Percentiles rank a stretch among this genome's conserved stretches.
phyloP scores from a whole-genome alignment of 2,888 invertebrate genomes.

The Polydrusus tereticollis region DNA sequence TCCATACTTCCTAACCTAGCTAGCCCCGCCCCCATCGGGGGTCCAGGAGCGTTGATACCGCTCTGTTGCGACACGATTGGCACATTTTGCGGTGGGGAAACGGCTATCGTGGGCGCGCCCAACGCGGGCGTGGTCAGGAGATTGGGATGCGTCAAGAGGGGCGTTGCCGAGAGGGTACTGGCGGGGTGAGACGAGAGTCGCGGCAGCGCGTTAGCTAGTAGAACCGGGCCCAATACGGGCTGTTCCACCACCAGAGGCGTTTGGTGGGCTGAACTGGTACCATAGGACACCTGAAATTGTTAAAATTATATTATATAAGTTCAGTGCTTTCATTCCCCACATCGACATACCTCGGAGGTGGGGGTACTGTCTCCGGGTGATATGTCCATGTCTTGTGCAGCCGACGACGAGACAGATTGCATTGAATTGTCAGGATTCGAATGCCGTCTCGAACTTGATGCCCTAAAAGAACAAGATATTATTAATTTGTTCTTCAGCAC shows the following conservation, averaged over 20 bases:
- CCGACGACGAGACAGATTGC: conserved; percentile 48
- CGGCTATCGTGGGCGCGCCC: conserved; percentile 19
- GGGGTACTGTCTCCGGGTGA: conserved; percentile 92
- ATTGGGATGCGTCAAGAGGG: conserved; percentile 37
- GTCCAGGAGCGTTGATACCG: conserved; percentile 49
- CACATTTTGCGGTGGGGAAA: conserved; percentile 31
- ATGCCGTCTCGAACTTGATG: conserved; percentile 59
- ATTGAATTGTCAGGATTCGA: conserved; percentile 56
- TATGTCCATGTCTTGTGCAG: conserved; percentile 90
- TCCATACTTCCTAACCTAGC: conserved; percentile 3
- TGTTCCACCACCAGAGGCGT: conserved; percentile 67
- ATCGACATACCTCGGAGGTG: conserved; percentile 77
- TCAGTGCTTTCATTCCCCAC: neutral
- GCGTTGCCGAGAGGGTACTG: conserved; percentile 68
- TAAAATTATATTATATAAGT: neutral
- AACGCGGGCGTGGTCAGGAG: conserved; percentile 17
- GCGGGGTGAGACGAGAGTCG: conserved; percentile 73
- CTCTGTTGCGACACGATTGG: conserved; percentile 29
- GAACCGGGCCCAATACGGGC: conserved; percentile 70
- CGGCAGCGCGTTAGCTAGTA: conserved; percentile 77
- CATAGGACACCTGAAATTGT: conserved; percentile 74
- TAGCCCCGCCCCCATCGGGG: conserved; percentile 51
- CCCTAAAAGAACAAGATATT: conserved; percentile 16
- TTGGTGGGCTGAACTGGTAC: conserved; percentile 64
- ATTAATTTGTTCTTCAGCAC: too few relatives aligned